A percentile compares a stretch with the other conserved stretches of the same genome.
These are phyloP conservation scores for Tachina fera DNA, from an alignment of 2,888 invertebrate species.

Conservation along the genomic window DNA sequence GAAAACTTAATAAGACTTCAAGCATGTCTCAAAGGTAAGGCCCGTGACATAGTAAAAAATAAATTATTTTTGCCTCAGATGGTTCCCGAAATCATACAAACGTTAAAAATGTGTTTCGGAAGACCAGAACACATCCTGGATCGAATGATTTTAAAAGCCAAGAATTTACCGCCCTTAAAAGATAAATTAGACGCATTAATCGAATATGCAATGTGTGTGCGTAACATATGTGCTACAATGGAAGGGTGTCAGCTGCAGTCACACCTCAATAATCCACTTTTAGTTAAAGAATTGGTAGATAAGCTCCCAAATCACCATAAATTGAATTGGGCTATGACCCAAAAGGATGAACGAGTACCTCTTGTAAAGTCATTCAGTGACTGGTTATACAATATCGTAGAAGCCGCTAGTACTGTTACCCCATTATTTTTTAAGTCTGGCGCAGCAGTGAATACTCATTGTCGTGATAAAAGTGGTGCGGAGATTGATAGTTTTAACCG, in stretches of 20 bases:
- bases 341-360: conserved; percentile 26
- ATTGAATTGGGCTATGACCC: conserved; percentile 48
- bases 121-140: too few species aligned
- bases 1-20: conserved; percentile 36
- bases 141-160: too few species aligned
- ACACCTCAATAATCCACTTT: conserved; percentile 32
- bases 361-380: conserved; percentile 28
- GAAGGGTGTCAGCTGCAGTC: conserved; percentile 37
- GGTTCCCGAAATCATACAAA: conserved; percentile 51
- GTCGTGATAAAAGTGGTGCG: not conserved
- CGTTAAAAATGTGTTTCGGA: conserved; percentile 42
- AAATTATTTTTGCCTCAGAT: conserved; percentile 22
- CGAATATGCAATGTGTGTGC: conserved; percentile 1
- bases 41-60: conserved; percentile 22
- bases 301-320: conserved; percentile 52
- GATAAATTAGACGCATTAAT: too few species aligned
- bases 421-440: not conserved
- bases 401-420: conserved; percentile 39
- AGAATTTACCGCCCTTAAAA: too few species aligned
- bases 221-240: conserved; percentile 44
- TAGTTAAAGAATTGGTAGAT: conserved; percentile 48
- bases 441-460: conserved; percentile 15
- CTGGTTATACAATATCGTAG: conserved; percentile 43
- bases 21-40: conserved; percentile 43
- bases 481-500: not conserved